These are phyloP conservation scores for Albula glossodonta DNA, from an alignment of 2,113 vertebrate genomes.

Conservation along the genomic window DNA sequence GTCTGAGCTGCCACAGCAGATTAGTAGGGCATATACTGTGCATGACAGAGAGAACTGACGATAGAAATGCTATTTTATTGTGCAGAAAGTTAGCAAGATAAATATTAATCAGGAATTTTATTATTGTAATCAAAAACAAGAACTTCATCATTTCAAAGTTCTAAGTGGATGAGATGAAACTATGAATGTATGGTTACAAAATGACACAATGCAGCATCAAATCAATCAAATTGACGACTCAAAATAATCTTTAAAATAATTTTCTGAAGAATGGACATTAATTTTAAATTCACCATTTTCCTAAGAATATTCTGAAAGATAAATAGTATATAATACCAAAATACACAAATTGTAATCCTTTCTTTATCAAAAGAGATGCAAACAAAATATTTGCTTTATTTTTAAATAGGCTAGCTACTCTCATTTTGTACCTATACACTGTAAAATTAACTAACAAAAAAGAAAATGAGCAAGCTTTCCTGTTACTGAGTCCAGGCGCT, in stretches of 20 bases:
- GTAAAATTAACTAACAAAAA: too few relatives aligned
- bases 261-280: background rate
- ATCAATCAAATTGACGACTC: background rate
- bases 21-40: background rate
- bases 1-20: background rate
- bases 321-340: background rate
- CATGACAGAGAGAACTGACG: background rate
- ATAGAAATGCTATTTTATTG: background rate
- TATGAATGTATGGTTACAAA: background rate
- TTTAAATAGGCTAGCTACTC: too few relatives aligned
- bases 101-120: too few relatives aligned
- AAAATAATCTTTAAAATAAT: background rate
- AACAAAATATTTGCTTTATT: too few relatives aligned
- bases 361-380: too few relatives aligned
- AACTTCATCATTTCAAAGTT: too few relatives aligned
- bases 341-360: too few relatives aligned
- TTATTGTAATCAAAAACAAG: too few relatives aligned
- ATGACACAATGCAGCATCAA: background rate
- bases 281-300: background rate
- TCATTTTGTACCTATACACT: too few relatives aligned
- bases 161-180: background rate
- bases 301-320: background rate
- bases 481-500: too few relatives aligned
- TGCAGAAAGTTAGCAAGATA: too few relatives aligned
- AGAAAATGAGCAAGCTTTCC: too few relatives aligned